Evolutionary conservation across 2,888 invertebrate species (phyloP), one percentile per base, ranked within the genome.

Genomic region (Neria commutata): DNA sequence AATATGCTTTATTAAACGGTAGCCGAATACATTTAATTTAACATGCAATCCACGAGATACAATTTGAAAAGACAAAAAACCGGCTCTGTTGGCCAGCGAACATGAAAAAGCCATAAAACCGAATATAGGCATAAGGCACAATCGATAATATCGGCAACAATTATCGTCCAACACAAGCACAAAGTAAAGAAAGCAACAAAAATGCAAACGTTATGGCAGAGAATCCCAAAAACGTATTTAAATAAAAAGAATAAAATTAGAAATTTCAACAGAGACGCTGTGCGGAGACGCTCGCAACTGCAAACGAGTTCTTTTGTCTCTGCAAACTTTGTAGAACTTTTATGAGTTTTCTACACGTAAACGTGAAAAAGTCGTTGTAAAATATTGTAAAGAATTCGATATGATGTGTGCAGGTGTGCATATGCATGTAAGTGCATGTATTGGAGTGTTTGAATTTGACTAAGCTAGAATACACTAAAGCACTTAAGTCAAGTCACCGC

Each of bases 91-190:
- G 6, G n/a, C n/a, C 37, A n/a, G n/a, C 8, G 6, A 37, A 37
- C 37, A 5, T 37, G 37, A 37, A 37, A 42, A 42, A 42, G 21
- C 4, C 19, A 42, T 8, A 42, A 37, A 37, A 37, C 6, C 6
- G 37, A 37, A 6, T 14, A 8, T n/a, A n/a, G n/a, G n/a, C 6
- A 25, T 48, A 47, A 23, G 29, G n/a, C n/a, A 29, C 40, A 46
- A 42, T 51, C 60, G 57, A 66, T 64, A 66, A 66, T n/a, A 64
- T 64, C 61, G 54, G 45, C 52, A 45, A 58, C 62, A 60, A 66
- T 66, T 66, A 57, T 60, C 58, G 56, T 56, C 37, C 57, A 61
- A 61, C 52, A 61, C 61, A 61, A 59, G 51, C 24, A 37, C 40
- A 66, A 56, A 58, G 47, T 54, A 40, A 55, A 23, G 47, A 51